phyloP scores from a whole-genome alignment of 2,888 invertebrate genomes.

The Caradrina clavipalpis region DNA sequence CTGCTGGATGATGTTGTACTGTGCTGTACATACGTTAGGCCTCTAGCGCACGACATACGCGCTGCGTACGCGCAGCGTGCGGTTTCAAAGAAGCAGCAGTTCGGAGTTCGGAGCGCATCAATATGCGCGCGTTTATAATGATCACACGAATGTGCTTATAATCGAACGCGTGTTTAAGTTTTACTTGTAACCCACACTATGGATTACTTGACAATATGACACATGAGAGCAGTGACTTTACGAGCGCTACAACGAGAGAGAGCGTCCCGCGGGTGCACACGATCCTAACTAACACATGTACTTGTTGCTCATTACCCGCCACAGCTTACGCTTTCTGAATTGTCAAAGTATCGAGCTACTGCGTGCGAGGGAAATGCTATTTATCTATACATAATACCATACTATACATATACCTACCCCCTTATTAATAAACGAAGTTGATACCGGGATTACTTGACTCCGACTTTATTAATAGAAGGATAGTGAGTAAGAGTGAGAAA shows the following conservation, averaged over 20 bases:
- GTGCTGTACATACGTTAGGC: background rate
- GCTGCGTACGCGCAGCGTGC: background rate
- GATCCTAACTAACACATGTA: background rate
- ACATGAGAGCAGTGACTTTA: background rate
- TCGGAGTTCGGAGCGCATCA: constrained; percentile 37
- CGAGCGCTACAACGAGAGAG: no score
- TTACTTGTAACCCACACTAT: background rate
- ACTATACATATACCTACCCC: no score
- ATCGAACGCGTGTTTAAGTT: background rate
- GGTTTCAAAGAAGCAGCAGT: constrained; percentile 33
- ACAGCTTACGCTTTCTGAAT: no score
- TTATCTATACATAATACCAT: no score
- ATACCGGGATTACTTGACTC: no score
- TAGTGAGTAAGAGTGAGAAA: background rate
- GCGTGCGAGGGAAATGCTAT: no score
- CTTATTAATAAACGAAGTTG: no score
- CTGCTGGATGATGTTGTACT: background rate
- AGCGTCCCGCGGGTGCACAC: background rate
- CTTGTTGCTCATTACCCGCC: background rate
- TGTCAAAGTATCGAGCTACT: no score
- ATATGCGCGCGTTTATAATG: constrained; percentile 20
- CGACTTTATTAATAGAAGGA: no score
- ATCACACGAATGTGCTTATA: no score
- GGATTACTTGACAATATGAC: background rate
- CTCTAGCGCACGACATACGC: background rate